Base-by-base conservation (phyloP, 2,797 vertebrate genomes). In the Geotrypetes seraphini region DNA sequence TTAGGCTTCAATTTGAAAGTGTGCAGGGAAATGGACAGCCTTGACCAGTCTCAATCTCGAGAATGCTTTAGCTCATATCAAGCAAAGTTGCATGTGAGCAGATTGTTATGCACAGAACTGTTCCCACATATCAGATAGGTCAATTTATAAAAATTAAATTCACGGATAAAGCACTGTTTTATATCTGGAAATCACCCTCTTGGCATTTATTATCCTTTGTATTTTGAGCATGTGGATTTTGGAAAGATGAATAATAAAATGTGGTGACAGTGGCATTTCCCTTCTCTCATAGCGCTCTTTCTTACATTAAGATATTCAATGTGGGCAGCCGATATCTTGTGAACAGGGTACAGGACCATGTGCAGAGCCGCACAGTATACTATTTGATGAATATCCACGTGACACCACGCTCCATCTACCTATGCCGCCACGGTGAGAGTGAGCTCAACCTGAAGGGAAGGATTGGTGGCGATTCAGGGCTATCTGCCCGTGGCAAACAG, bases 311-410 rank as follows among this genome's bases (percentile, higher is more conserved):
- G 73, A 96, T 95, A 59, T 92, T 92, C 42, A 84, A 96, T 1
- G 91, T 92, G 41, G 91, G 91, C 19, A 78, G 75, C 33, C 71
- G 88, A 12, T 95, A 91, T 67, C 66, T 93, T 68, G 90, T 90
- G 36, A 96, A 95, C 62, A 71, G 69, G 10, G 86, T 96, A 10
- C 88, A 91, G 69, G 92, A 92, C 49, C 92, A 96, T 67, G 73
- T 95, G 18, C 92, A 96, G 73, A 95, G 92, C 68, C 60, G 90
- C 28, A 91, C 78, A 0, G 90, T 92, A 1, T 95, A 95, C 46
- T 94, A 95, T 70, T 78, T 95, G 57, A 95, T 95, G 90, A 96
- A 96, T 65, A 95, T 92, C 56, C 91, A 95, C 4, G 88, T 95
- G 42, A 85, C 89, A 0, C 88, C 87, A 0, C 78, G 90, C 1